phyloP scores from a whole-genome alignment of 1,140 invertebrate genomes.

The Galleria mellonella region DNA sequence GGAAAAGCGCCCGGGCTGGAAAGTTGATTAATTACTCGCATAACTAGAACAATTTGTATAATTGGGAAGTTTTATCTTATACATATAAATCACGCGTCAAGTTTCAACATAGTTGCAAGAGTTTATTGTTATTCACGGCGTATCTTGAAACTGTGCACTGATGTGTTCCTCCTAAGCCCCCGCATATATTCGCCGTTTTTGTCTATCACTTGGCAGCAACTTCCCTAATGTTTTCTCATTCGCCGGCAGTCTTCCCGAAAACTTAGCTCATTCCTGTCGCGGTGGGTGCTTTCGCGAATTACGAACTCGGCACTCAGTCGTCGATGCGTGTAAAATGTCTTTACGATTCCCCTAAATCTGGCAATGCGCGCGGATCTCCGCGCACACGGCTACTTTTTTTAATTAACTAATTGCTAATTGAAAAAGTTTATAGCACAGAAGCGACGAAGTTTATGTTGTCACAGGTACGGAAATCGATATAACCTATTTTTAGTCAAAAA shows the following conservation, averaged over 20 bases:
- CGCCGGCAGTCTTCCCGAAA: slow-evolving; percentile 45
- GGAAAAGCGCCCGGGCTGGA: too few species aligned
- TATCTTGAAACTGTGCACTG: slow-evolving; percentile 39
- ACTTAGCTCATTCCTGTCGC: slow-evolving; percentile 55
- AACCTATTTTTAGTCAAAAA: slow-evolving; percentile 32
- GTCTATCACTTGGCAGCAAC: slow-evolving; percentile 48
- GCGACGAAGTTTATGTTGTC: slow-evolving; percentile 20
- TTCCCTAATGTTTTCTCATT: slow-evolving; percentile 62
- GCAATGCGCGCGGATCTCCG: slow-evolving; percentile 22
- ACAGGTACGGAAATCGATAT: slow-evolving; percentile 28
- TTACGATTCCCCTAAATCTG: slow-evolving; percentile 44
- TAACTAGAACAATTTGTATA: slow-evolving; percentile 19
- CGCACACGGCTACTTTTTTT: slow-evolving; percentile 26
- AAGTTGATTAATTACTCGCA: slow-evolving; percentile 17
- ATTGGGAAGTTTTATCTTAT: slow-evolving; percentile 18
- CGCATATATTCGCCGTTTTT: slow-evolving; percentile 50
- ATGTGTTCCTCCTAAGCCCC: slow-evolving; percentile 39
- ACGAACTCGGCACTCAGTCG: slow-evolving; percentile 43
- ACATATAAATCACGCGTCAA: slow-evolving; percentile 27
- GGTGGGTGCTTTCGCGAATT: slow-evolving; percentile 44
- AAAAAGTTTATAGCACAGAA: slow-evolving; percentile 36
- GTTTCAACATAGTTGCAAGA: slow-evolving; percentile 31
- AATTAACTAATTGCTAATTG: slow-evolving; percentile 64
- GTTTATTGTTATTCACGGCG: slow-evolving; percentile 45
- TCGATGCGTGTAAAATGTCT: slow-evolving; percentile 62